Base-by-base conservation (phyloP, 1,140 invertebrate genomes). In the Acromyrmex heyeri region DNA sequence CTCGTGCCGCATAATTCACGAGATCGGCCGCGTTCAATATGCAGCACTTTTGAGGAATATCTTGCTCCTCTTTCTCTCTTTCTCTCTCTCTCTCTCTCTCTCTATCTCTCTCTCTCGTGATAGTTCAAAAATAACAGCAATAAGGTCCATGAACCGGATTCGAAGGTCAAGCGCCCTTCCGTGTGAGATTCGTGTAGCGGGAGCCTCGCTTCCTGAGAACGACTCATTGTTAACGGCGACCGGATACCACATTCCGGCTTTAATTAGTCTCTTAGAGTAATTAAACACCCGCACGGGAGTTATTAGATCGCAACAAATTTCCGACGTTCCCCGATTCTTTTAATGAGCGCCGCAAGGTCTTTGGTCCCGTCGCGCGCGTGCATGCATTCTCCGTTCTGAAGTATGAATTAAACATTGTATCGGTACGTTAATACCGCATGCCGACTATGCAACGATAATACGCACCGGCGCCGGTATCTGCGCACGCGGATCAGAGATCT, bases 1-100 rank as follows among this genome's bases (percentile, higher is more conserved):
- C 38, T 14, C 48, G 65, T 65, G 65, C 6, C 78, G 87, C 72
- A 88, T 86, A 89, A 89, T 88, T 82, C 76, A 76, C 83, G 16
- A 73, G 70, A 69, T 69, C 16, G 69, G 6, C 2, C 53, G 18
- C 16, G 38, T 73, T 72, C 55, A 59, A 30, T 16, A 59, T 59
- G 21, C 64, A 67, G 27, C 48, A 27, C 62, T 81, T 79, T 81
- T 81, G 16, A 67, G 16, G 8, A 30, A 50, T 10, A 5, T 8
- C 34, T 14, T 27, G 10, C 7, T 12, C 7, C 21, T n/a, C 21
- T 34, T 12, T 14, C 34, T 44, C n/a, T 44, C 3, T 48, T 16
- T 6, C 21, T 21, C n/a, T 14, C 55, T 24, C 12, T 44, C 7
- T 38, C 21, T 27, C 21, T 21, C n/a, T 14, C 24, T 14, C 53